A percentile compares a stretch with the other conserved stretches of the same genome.
These are phyloP conservation scores for Cyaniris semiargus DNA, from an alignment of 2,888 invertebrate species.

Conservation along the genomic window DNA sequence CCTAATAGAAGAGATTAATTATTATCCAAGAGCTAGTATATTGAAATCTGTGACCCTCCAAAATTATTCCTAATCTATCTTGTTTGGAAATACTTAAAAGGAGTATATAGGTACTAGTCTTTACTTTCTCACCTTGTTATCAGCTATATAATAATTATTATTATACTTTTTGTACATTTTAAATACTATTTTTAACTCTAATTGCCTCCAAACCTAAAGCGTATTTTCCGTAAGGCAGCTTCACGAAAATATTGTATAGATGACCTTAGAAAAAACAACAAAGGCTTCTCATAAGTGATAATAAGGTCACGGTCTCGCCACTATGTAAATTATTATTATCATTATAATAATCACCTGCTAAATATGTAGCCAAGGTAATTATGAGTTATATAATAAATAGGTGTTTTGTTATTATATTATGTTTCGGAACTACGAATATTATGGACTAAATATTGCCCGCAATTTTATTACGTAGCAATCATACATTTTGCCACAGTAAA, in stretches of 20 bases:
- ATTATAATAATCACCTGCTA: constrained; percentile 7
- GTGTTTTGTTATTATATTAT: too few relatives aligned
- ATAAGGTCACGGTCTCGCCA: neutral
- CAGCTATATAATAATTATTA: neutral
- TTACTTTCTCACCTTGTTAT: neutral
- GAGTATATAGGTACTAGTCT: too few relatives aligned
- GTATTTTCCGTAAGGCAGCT: constrained; percentile 3
- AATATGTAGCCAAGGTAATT: neutral
- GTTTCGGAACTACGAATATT: too few relatives aligned
- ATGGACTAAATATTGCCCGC: too few relatives aligned
- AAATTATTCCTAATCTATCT: too few relatives aligned
- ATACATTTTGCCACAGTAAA: too few relatives aligned
- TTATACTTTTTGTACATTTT: too few relatives aligned
- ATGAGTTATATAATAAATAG: neutral
- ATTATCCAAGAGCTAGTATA: too few relatives aligned
- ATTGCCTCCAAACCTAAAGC: neutral
- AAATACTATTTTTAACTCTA: neutral
- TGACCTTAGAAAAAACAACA: constrained; percentile 1
- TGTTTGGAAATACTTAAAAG: too few relatives aligned
- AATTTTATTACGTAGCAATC: too few relatives aligned
- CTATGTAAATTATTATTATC: constrained; percentile 2
- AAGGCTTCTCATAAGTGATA: neutral
- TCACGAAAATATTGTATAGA: neutral
- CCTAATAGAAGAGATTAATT: too few relatives aligned
- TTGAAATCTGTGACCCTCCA: too few relatives aligned